phyloP scores from a whole-genome alignment of 2,888 invertebrate genomes.

The Synergus gifuensis region DNA sequence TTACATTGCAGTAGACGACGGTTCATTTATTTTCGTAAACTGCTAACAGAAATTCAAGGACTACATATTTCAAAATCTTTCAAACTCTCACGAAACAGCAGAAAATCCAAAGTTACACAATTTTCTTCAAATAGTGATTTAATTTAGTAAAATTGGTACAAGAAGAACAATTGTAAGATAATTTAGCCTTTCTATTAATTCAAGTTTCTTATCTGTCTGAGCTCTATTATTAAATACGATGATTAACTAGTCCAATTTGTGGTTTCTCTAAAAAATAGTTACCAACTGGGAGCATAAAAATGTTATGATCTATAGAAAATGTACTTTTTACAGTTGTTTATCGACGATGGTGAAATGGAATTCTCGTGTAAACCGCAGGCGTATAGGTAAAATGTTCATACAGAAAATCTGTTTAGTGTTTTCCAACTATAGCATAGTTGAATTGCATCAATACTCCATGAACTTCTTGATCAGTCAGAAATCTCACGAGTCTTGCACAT shows the following conservation, averaged over 20 bases:
- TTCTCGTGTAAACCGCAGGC: slow-evolving; percentile 3
- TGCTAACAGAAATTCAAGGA: slow-evolving; percentile 36
- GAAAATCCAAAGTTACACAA: background rate
- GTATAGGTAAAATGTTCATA: background rate
- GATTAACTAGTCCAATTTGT: background rate
- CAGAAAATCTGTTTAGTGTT: background rate
- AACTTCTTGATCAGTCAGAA: slow-evolving; percentile 18
- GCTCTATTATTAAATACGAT: too few species aligned
- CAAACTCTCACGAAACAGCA: background rate
- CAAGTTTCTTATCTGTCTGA: background rate
- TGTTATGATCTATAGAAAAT: background rate
- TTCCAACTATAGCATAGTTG: background rate
- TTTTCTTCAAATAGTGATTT: background rate
- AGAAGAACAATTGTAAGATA: background rate
- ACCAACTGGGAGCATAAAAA: background rate
- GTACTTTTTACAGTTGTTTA: slow-evolving; percentile 8
- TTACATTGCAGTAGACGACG: background rate
- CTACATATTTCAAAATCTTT: too few species aligned
- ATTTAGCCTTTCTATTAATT: background rate
- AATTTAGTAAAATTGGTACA: background rate
- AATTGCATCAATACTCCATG: slow-evolving; percentile 19
- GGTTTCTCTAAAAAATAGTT: background rate
- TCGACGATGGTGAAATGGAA: background rate
- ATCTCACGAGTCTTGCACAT: background rate
- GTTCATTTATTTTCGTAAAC: slow-evolving; percentile 16